phyloP scores from a whole-genome alignment of 2,888 invertebrate genomes.

The Drosophila rellima region DNA sequence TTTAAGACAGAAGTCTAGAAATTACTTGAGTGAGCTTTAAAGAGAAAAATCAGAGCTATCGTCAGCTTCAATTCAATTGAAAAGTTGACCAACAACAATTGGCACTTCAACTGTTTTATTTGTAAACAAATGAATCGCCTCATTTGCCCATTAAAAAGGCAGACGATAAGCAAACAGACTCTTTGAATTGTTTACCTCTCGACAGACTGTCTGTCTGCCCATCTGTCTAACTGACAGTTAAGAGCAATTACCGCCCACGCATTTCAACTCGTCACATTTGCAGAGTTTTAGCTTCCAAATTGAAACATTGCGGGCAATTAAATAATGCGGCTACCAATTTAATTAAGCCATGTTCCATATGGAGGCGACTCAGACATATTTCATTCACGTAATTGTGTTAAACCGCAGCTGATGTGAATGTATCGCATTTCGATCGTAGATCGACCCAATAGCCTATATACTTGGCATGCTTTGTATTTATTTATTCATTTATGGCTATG shows the following conservation, averaged over 20 bases:
- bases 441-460: conserved; percentile 69
- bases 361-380: conserved; percentile 52
- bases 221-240: conserved; percentile 18
- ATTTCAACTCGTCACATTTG: conserved; percentile 27
- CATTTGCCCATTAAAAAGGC: conserved; percentile 49
- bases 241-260: conserved; percentile 52
- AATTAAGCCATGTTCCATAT: conserved; percentile 56
- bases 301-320: conserved; percentile 70
- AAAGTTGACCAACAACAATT: conserved; percentile 58
- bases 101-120: conserved; percentile 67
- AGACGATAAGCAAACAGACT: conserved; percentile 25
- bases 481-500: conserved; percentile 14
- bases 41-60: neutral
- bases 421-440: conserved; percentile 24
- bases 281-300: conserved; percentile 15
- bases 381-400: conserved; percentile 60
- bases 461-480: conserved; percentile 15
- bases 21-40: conserved; percentile 1
- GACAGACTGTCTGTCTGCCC: conserved; percentile 1
- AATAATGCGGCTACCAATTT: conserved; percentile 68
- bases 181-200: conserved; percentile 33
- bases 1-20: neutral
- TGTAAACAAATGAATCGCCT: conserved; percentile 59
- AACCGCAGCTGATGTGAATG: conserved; percentile 35
- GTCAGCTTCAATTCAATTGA: conserved; percentile 43